A percentile compares a stretch with the other conserved stretches of the same genome.
These are phyloP conservation scores for Austrolebias charrua DNA, from an alignment of 2,797 vertebrate species.

Conservation along the genomic window DNA sequence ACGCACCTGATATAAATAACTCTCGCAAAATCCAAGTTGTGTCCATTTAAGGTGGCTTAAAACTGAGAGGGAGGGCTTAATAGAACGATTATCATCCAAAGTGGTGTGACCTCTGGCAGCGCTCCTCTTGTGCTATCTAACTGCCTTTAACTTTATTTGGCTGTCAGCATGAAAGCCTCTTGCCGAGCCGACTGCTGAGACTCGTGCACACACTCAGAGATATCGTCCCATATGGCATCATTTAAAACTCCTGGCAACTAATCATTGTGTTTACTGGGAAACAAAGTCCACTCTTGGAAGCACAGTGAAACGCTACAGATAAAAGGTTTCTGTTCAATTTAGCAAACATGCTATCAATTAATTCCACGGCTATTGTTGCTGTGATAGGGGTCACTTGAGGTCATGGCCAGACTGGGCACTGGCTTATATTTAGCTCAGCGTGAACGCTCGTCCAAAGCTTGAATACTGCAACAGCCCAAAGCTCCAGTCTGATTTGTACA, in stretches of 20 bases:
- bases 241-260: slow-evolving; percentile 70
- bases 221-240: slow-evolving; percentile 68
- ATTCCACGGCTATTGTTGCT: slow-evolving; percentile 53
- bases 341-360: slow-evolving; percentile 57
- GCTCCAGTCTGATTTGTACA: slow-evolving; percentile 45
- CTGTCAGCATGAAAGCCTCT: slow-evolving; percentile 64
- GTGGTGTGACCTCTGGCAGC: slow-evolving; percentile 58
- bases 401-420: slow-evolving; percentile 45
- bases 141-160: slow-evolving; percentile 76
- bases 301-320: slow-evolving; percentile 34
- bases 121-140: slow-evolving; percentile 58
- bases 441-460: slow-evolving; percentile 55
- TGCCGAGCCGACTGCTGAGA: slow-evolving; percentile 55
- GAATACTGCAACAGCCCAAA: slow-evolving; percentile 42
- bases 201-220: slow-evolving; percentile 22
- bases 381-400: slow-evolving; percentile 43
- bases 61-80: slow-evolving; percentile 20
- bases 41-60: slow-evolving; percentile 74
- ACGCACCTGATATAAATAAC: slow-evolving; percentile 63
- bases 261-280: slow-evolving; percentile 69
- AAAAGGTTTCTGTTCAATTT: slow-evolving; percentile 48
- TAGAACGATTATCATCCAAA: slow-evolving; percentile 65
- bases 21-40: slow-evolving; percentile 13
- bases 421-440: slow-evolving; percentile 65
- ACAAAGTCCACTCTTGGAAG: slow-evolving; percentile 58